phyloP scores from a whole-genome alignment of 2,888 invertebrate species.

The Amiota communis region DNA sequence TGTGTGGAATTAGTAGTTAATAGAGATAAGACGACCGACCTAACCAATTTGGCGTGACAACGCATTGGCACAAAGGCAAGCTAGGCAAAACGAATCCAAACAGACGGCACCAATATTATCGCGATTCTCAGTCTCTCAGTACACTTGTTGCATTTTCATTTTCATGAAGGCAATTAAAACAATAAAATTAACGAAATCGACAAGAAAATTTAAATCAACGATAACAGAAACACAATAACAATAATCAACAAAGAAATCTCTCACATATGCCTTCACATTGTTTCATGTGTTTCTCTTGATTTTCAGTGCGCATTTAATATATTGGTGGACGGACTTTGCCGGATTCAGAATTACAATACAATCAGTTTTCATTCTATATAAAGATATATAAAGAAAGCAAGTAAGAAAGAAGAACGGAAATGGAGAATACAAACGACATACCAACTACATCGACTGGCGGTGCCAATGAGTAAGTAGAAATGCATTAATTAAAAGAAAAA shows the following conservation, averaged over 20 bases:
- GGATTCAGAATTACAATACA: too few species aligned
- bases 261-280: background rate
- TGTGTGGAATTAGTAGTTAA: background rate
- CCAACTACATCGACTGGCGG: constrained; percentile 58
- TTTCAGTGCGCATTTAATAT: constrained; percentile 20
- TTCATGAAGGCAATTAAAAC: constrained; percentile 15
- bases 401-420: constrained; percentile 28
- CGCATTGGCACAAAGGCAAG: too few species aligned
- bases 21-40: background rate
- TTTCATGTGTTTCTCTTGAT: background rate
- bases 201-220: background rate
- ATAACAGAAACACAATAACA: background rate
- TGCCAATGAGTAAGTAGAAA: constrained; percentile 58
- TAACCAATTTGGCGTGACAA: constrained; percentile 1
- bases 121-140: background rate
- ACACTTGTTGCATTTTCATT: constrained; percentile 17
- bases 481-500: constrained; percentile 4
- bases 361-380: too few species aligned
- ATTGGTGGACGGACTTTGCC: background rate
- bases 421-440: constrained; percentile 56
- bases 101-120: background rate
- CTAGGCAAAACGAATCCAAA: background rate
- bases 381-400: background rate
- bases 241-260: background rate
- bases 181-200: background rate